Evolutionary conservation across 2,888 invertebrate genomes (phyloP).

Genomic region (Pristionchus maxplancki): DNA sequence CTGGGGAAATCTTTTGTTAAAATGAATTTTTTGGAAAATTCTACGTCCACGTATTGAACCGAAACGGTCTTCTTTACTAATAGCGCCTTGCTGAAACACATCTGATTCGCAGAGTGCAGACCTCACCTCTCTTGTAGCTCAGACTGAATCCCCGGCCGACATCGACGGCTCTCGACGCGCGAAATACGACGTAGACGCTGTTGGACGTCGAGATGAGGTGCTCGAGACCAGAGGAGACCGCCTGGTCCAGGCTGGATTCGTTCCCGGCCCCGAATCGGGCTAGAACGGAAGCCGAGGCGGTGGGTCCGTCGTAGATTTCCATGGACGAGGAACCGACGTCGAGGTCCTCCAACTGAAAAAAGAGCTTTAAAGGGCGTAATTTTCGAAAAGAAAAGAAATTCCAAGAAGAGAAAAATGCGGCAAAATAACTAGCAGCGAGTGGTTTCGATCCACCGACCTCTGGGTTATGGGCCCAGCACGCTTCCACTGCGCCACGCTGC

Average conservation of each 20-base stretch:
- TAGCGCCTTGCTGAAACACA: background rate
- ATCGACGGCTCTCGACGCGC: slow-evolving; percentile 90
- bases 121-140: slow-evolving; percentile 85
- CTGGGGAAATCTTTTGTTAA: slow-evolving; percentile 78
- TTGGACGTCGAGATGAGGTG: slow-evolving; percentile 90
- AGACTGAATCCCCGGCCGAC: slow-evolving; percentile 90
- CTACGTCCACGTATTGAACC: background rate
- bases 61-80: background rate
- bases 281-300: slow-evolving; percentile 89
- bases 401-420: slow-evolving; percentile 10
- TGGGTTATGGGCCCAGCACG: slow-evolving; percentile 91
- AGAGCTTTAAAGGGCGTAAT: background rate
- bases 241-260: background rate
- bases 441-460: slow-evolving; percentile 85
- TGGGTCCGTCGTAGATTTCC: slow-evolving; percentile 91
- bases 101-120: background rate
- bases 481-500: slow-evolving; percentile 87
- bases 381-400: background rate
- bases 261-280: slow-evolving; percentile 79
- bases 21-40: background rate
- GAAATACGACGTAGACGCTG: slow-evolving; percentile 91
- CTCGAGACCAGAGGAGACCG: slow-evolving; percentile 31
- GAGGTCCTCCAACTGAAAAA: slow-evolving; percentile 68
- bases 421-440: slow-evolving; percentile 60
- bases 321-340: slow-evolving; percentile 85